These are phyloP conservation scores for Congeria kusceri DNA, from an alignment of 2,888 invertebrate species.

Conservation along the genomic window DNA sequence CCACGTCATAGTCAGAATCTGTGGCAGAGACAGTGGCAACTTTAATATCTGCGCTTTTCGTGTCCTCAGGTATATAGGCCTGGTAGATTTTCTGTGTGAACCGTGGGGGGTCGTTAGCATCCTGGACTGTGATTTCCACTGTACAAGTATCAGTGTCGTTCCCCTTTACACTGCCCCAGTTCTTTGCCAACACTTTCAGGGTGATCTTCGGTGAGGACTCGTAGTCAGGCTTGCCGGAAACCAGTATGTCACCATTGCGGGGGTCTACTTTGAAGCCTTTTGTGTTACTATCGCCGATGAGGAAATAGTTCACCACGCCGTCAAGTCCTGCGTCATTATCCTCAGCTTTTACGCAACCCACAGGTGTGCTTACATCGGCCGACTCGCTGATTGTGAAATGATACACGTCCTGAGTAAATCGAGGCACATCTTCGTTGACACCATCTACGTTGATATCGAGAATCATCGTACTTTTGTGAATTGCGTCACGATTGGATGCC, in stretches of 20 bases:
- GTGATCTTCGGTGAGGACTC: constrained; percentile 77
- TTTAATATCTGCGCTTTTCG: constrained; percentile 93
- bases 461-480: constrained; percentile 84
- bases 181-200: constrained; percentile 96
- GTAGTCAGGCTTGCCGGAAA: constrained; percentile 90
- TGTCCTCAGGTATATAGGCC: constrained; percentile 94
- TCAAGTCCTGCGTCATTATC: constrained; percentile 80
- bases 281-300: constrained; percentile 96
- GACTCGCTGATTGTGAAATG: constrained; percentile 80
- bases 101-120: constrained; percentile 98
- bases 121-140: constrained; percentile 96
- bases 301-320: constrained; percentile 92
- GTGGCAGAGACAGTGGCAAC: constrained; percentile 94
- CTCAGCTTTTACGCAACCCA: constrained; percentile 75
- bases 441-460: constrained; percentile 78
- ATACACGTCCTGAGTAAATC: constrained; percentile 75
- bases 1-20: constrained; percentile 76
- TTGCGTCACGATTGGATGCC: constrained; percentile 94
- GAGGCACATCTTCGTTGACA: constrained; percentile 81
- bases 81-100: constrained; percentile 92
- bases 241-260: constrained; percentile 93
- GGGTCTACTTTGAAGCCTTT: constrained; percentile 93
- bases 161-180: constrained; percentile 96
- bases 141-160: constrained; percentile 98
- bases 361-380: constrained; percentile 70